Evolutionary conservation across 2,888 invertebrate species (phyloP).

Genomic region (Acanthosepion pharaonis): DNA sequence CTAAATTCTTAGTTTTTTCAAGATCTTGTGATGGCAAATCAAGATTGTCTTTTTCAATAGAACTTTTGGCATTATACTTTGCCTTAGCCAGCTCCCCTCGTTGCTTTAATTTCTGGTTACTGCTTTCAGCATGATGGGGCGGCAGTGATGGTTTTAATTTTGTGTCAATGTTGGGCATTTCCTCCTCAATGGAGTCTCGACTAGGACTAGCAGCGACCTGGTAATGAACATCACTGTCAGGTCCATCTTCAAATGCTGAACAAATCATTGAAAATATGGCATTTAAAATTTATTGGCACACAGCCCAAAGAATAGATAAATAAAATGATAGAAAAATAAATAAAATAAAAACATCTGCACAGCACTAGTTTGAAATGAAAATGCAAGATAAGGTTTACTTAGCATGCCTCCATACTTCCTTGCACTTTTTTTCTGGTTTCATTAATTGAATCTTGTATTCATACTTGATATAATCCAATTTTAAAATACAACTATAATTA

Average conservation of each 20-base stretch:
- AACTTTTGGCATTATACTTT: neutral
- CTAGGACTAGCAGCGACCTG: slow-evolving; percentile 41
- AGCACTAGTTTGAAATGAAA: neutral
- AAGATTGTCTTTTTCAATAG: slow-evolving; percentile 42
- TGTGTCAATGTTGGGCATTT: neutral
- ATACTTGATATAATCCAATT: neutral
- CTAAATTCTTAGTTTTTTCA: neutral
- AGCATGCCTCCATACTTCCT: neutral
- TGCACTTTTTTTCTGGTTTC: neutral
- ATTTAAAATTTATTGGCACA: neutral
- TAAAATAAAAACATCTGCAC: neutral
- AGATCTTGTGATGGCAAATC: neutral
- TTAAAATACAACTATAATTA: neutral
- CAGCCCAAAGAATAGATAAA: neutral
- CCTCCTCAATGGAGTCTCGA: neutral
- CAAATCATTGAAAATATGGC: slow-evolving; percentile 44
- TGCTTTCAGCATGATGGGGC: slow-evolving; percentile 34
- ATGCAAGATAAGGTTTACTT: neutral
- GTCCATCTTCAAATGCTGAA: slow-evolving; percentile 45
- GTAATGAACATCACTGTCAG: slow-evolving; percentile 35
- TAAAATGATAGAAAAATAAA: neutral
- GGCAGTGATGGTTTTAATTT: neutral
- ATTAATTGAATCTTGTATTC: neutral
- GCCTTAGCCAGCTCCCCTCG: neutral
- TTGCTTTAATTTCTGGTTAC: slow-evolving; percentile 10